phyloP scores from a whole-genome alignment of 2,797 vertebrate genomes.

The Falco columbarius region DNA sequence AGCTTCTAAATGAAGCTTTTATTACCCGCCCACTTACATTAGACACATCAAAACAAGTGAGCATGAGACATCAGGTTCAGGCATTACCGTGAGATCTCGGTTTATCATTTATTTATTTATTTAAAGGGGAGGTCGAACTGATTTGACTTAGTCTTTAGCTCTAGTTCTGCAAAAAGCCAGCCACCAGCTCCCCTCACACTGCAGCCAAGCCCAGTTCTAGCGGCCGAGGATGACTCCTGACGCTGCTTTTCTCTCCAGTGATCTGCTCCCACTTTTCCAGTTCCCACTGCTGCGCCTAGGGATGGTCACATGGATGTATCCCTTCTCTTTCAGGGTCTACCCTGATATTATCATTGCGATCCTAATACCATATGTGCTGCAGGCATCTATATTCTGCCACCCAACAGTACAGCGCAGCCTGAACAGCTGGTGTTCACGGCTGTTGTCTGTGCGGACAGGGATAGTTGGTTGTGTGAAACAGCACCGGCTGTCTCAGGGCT shows the following conservation, averaged over 20 bases:
- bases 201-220: not conserved
- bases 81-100: not conserved
- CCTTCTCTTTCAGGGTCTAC: not conserved
- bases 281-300: not conserved
- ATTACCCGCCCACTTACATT: conserved; percentile 52
- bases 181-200: not conserved
- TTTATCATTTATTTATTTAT: not conserved
- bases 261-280: not conserved
- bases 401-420: not conserved
- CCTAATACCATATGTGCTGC: not conserved
- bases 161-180: not conserved
- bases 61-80: conserved; percentile 35
- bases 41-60: conserved; percentile 60
- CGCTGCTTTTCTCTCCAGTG: not conserved
- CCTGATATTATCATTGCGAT: not conserved
- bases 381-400: not conserved
- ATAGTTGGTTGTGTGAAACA: not conserved
- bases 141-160: not conserved
- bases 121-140: not conserved
- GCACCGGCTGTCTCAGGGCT: not conserved
- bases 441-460: not conserved
- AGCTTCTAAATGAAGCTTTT: conserved; percentile 57
- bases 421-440: not conserved
- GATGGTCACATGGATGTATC: not conserved
- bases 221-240: not conserved